Conservation (phyloP, 1,140 invertebrate genomes). For the Physella acuta region DNA sequence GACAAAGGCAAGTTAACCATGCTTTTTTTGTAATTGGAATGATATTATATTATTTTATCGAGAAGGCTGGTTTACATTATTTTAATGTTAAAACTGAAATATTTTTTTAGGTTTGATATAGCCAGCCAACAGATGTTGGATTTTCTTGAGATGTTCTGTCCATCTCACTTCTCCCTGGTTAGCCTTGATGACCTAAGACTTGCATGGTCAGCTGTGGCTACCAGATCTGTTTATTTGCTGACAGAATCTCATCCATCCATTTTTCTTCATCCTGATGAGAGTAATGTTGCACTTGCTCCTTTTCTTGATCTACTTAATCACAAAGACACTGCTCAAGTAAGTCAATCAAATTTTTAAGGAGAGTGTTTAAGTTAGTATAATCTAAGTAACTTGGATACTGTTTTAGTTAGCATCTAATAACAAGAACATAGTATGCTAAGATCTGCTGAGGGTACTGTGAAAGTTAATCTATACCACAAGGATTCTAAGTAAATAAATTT, state of each 20-base stretch:
- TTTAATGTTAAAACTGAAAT: too few relatives aligned
- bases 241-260: slow-evolving; percentile 21
- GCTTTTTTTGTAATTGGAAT: slow-evolving; percentile 1
- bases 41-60: not conserved
- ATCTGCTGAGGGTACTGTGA: too few relatives aligned
- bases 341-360: too few relatives aligned
- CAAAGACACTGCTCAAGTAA: slow-evolving; percentile 62
- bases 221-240: slow-evolving; percentile 68
- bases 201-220: slow-evolving; percentile 77
- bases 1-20: slow-evolving; percentile 30
- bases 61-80: not conserved
- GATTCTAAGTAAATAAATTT: too few relatives aligned
- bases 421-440: too few relatives aligned
- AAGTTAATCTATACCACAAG: too few relatives aligned
- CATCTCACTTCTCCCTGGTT: slow-evolving; percentile 1
- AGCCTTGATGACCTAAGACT: slow-evolving; percentile 50
- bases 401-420: too few relatives aligned
- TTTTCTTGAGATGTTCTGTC: not conserved
- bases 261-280: slow-evolving; percentile 43
- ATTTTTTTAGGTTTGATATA: slow-evolving; percentile 17
- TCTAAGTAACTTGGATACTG: not conserved
- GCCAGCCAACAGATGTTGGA: not conserved
- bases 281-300: slow-evolving; percentile 72
- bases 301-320: slow-evolving; percentile 82
- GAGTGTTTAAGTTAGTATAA: too few relatives aligned